Evolutionary conservation across 53 echinoderm and acorn worm species (phyloP).

Genomic region (Mesocentrotus franciscanus): DNA sequence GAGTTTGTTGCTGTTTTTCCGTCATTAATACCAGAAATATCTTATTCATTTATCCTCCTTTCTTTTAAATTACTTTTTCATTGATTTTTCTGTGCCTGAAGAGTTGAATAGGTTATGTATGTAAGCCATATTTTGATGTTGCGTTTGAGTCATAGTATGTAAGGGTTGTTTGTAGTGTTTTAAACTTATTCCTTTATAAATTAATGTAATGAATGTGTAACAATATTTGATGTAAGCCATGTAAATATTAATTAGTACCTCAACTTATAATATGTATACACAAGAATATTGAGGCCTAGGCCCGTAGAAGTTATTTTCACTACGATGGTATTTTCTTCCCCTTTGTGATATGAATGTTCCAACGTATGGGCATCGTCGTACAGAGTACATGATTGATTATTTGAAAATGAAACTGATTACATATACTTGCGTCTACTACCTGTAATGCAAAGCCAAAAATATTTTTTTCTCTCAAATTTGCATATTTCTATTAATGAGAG

Average conservation of each 20-base stretch:
- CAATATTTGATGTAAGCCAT: conserved; percentile 29
- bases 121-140: conserved; percentile 7
- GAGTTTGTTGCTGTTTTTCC: conserved; percentile 7
- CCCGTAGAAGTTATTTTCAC: neutral
- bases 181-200: neutral
- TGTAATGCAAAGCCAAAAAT: conserved; percentile 48
- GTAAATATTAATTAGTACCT: conserved; percentile 49
- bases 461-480: conserved; percentile 20
- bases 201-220: neutral
- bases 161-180: conserved; percentile 25
- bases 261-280: conserved; percentile 14
- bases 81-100: conserved; percentile 29
- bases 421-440: conserved; percentile 34
- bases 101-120: conserved; percentile 17
- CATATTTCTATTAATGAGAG: conserved; percentile 18
- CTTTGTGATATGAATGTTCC: neutral
- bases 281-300: neutral
- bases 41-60: too few species aligned
- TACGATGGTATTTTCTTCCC: neutral
- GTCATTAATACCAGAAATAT: neutral
- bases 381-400: conserved; percentile 57
- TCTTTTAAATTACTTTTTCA: neutral
- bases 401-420: conserved; percentile 61
- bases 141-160: neutral
- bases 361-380: conserved; percentile 52